Evolutionary conservation across 2,113 vertebrate species (phyloP).

Genomic region (Tyrannus savana): DNA sequence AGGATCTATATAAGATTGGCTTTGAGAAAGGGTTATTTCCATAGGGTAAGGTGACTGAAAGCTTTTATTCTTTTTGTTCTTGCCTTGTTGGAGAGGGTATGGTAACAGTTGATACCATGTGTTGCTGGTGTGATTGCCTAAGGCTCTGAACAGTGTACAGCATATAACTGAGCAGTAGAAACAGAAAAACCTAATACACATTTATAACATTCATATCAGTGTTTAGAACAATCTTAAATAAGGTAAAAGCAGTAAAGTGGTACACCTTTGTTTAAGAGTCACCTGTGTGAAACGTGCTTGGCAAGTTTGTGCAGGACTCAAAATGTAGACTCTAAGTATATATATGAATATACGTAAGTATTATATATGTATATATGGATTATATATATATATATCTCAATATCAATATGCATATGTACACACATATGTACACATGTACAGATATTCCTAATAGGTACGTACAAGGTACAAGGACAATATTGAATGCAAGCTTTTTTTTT

Average conservation of each 20-base stretch:
- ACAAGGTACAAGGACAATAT: not conserved
- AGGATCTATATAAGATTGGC: too few species aligned
- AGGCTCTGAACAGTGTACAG: not conserved
- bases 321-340: not conserved
- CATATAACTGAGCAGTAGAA: not conserved
- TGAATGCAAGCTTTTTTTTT: too few species aligned
- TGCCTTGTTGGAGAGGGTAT: not conserved
- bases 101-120: not conserved
- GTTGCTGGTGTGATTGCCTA: not conserved
- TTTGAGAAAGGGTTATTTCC: too few species aligned
- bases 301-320: not conserved
- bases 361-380: too few species aligned
- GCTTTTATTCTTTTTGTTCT: too few species aligned
- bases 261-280: too few species aligned
- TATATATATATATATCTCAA: too few species aligned
- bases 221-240: not conserved
- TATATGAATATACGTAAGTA: not conserved
- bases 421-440: not conserved
- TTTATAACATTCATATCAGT: not conserved
- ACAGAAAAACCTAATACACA: not conserved
- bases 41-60: too few species aligned
- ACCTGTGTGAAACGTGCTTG: not conserved
- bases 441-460: not conserved
- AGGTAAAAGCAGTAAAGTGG: not conserved
- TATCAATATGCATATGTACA: too few species aligned